phyloP scores from a whole-genome alignment of 2,113 vertebrate species.

The Aptenodytes patagonicus region DNA sequence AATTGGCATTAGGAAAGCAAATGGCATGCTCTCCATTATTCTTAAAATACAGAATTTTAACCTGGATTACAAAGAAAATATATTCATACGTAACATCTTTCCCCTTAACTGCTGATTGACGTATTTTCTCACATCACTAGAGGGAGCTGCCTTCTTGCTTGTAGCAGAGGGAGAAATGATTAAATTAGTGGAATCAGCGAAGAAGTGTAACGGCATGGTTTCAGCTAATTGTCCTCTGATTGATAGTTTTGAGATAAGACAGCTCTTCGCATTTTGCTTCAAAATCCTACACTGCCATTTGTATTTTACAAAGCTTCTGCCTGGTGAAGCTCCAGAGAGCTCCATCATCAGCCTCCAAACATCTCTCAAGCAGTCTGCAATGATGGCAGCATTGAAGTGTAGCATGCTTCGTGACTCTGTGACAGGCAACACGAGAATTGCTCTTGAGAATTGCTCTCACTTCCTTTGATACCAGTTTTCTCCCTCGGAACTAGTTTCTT shows the following conservation, averaged over 20 bases:
- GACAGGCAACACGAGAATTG: background rate
- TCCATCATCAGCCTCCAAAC: background rate
- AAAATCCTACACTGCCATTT: background rate
- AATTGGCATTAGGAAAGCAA: background rate
- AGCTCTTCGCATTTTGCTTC: background rate
- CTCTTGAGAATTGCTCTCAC: background rate
- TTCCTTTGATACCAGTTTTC: background rate
- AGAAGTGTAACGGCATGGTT: background rate
- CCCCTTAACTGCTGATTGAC: background rate
- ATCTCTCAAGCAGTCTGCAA: background rate
- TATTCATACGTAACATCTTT: background rate
- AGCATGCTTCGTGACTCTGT: background rate
- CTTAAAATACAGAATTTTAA: background rate
- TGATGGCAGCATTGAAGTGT: background rate
- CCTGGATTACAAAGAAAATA: background rate
- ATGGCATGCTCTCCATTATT: background rate
- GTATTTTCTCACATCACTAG: constrained; percentile 5
- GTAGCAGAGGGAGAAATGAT: background rate
- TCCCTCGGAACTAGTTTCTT: background rate
- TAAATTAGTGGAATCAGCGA: background rate
- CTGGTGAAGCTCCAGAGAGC: background rate
- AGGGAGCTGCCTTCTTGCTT: constrained; percentile 57
- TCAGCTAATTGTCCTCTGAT: background rate
- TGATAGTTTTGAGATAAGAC: background rate
- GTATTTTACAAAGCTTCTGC: background rate